These are phyloP conservation scores for Augochlorella aurata DNA, from an alignment of 2,888 invertebrate genomes.

Conservation along the genomic window DNA sequence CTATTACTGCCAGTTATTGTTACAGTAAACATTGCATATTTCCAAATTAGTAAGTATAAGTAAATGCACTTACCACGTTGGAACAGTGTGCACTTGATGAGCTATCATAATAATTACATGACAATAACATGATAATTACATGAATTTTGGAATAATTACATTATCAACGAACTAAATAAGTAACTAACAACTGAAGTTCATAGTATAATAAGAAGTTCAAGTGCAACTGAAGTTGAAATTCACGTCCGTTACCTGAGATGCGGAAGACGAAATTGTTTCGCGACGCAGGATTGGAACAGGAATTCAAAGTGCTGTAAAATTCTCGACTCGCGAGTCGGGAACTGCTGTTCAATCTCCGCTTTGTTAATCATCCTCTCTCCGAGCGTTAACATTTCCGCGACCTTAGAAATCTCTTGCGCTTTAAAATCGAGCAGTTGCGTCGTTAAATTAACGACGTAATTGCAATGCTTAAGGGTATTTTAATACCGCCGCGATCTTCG, in stretches of 20 bases:
- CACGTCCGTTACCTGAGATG: neutral
- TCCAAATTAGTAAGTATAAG: too few species aligned
- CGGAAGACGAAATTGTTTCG: neutral
- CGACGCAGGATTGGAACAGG: neutral
- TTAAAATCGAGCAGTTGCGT: neutral
- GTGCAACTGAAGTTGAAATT: neutral
- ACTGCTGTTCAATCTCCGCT: neutral
- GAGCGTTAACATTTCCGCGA: neutral
- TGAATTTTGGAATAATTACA: too few species aligned
- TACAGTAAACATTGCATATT: too few species aligned
- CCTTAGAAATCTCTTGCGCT: neutral
- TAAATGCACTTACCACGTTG: too few species aligned
- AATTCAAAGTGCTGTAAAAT: slow-evolving; percentile 2
- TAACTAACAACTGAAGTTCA: too few species aligned
- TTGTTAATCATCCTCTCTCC: slow-evolving; percentile 11
- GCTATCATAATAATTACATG: too few species aligned
- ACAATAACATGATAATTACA: too few species aligned
- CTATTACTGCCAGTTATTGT: too few species aligned
- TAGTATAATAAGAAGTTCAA: too few species aligned
- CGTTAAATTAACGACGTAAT: neutral
- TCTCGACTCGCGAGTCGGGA: neutral
- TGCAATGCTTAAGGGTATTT: neutral
- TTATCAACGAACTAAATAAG: too few species aligned
- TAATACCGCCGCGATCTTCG: slow-evolving; percentile 1
- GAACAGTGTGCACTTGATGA: too few species aligned